Conservation (phyloP, 2,888 invertebrate species). For the Euproctis similis region DNA sequence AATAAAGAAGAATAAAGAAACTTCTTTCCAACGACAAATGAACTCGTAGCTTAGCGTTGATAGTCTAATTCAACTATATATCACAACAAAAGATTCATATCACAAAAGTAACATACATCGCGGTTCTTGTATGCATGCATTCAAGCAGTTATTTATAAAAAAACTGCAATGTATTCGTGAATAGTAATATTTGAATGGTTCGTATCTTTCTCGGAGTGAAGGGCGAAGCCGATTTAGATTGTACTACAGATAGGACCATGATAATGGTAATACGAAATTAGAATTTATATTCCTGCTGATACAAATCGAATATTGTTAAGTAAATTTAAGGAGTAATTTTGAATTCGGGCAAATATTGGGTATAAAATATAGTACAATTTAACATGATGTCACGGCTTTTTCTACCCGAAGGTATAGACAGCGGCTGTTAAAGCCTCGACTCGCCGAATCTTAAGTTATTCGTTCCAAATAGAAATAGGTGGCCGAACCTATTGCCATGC, state of each 20-base stretch:
- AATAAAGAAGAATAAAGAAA: no score
- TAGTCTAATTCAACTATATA: no score
- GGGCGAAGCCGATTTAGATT: constrained; percentile 67
- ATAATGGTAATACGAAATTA: constrained; percentile 61
- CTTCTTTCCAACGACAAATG: constrained; percentile 61
- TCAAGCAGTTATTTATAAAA: constrained; percentile 5
- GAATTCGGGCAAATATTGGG: no score
- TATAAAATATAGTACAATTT: no score
- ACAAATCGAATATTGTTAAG: constrained; percentile 45
- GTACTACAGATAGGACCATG: constrained; percentile 46
- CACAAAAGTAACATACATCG: constrained; percentile 31
- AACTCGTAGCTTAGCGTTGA: constrained; percentile 44
- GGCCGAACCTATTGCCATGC: no score
- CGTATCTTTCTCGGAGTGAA: constrained; percentile 30
- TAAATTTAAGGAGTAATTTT: no score
- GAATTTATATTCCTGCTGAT: constrained; percentile 41
- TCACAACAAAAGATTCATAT: constrained; percentile 12
- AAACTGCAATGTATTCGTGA: constrained; percentile 29
- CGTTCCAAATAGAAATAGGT: no score
- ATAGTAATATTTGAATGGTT: constrained; percentile 18
- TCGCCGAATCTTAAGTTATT: no score
- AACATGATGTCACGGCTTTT: no score
- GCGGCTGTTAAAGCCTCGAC: no score
- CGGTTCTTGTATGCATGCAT: constrained; percentile 18
- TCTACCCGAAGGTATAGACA: no score